A percentile compares a stretch with the other conserved stretches of the same genome.
Conservation (phyloP, 2,888 invertebrate species). For the Eristalis tenax region DNA sequence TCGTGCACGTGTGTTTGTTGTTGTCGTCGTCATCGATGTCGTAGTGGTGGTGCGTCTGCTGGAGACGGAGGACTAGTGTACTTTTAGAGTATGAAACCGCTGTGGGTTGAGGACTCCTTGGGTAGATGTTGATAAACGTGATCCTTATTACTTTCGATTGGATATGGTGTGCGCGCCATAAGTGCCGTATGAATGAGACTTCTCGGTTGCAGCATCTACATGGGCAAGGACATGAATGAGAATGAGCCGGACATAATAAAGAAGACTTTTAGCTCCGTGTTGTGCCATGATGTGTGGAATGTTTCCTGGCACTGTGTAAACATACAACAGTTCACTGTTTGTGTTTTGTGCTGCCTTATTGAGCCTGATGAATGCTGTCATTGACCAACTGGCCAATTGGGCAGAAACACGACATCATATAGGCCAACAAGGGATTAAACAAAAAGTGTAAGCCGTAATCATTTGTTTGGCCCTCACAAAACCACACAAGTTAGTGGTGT, state of each 20-base stretch:
- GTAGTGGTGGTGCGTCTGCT: neutral
- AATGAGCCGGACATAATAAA: constrained; percentile 44
- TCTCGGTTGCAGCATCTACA: constrained; percentile 41
- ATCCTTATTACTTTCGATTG: constrained; percentile 59
- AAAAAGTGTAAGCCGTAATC: neutral
- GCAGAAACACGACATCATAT: neutral
- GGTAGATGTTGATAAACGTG: constrained; percentile 61
- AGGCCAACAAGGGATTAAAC: neutral
- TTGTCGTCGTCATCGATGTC: neutral
- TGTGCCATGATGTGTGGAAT: constrained; percentile 27
- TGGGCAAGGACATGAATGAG: constrained; percentile 32
- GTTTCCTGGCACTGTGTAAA: constrained; percentile 7
- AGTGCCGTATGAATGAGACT: constrained; percentile 37
- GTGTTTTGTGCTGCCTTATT: neutral
- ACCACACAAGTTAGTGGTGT: neutral
- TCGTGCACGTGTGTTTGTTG: constrained; percentile 19
- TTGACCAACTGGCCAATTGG: neutral
- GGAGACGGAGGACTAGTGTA: neutral
- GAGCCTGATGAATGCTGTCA: constrained; percentile 8
- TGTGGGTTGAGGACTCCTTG: constrained; percentile 41
- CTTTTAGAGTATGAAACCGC: constrained; percentile 16
- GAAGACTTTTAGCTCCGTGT: constrained; percentile 28
- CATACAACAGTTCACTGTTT: neutral
- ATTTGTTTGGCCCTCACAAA: neutral
- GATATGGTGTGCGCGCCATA: constrained; percentile 32